Base-by-base conservation (phyloP, 2,888 invertebrate species). In the Ornithoptera alexandrae region DNA sequence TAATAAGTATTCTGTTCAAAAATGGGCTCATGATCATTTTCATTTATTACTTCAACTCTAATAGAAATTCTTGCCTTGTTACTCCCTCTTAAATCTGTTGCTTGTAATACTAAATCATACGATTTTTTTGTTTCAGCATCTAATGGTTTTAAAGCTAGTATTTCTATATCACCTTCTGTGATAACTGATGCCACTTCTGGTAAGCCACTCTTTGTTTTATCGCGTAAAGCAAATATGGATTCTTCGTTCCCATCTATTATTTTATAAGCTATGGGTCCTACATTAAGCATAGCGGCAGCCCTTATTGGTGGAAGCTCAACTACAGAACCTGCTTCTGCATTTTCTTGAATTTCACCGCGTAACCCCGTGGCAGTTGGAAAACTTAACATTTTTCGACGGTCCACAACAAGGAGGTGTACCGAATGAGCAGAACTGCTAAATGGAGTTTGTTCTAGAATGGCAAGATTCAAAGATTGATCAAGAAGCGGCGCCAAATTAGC, bases 11-110 rank as follows among this genome's bases (percentile, higher is more conserved):
- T 94, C 75, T 96, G 94, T 57, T 95, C 95, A 85, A 98, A 98
- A 56, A 96, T 93, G 0, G 98, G 98, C 72, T 96, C 95, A 85
- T 98, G 98, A 86, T 98, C 98, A 84, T 98, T 98, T 84, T 97
- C 97, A 83, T 98, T 98, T 36, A 95, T 90, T 39, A 99, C 94
- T 24, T 94, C 94, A 57, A 98, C 93, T 62, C 93, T 93, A 17
- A 98, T 94, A 74, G 95, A 95, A n/a, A 97, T 95, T 39, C 95
- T 94, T 0, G 97, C 97, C 77, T 95, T 96, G 85, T 97, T 97
- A 63, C 97, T 94, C 60, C 96, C 97, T 76, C 95, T 95, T 39
- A 95, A 93, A 82, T 97, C 97, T 17, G 95, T 95, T 0, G 97
- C 98, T 81, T 96, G 96, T 65, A 98, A 93, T 1, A 96, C 94